Base-by-base conservation (phyloP, 2,888 invertebrate genomes). In the Beris morrisii region DNA sequence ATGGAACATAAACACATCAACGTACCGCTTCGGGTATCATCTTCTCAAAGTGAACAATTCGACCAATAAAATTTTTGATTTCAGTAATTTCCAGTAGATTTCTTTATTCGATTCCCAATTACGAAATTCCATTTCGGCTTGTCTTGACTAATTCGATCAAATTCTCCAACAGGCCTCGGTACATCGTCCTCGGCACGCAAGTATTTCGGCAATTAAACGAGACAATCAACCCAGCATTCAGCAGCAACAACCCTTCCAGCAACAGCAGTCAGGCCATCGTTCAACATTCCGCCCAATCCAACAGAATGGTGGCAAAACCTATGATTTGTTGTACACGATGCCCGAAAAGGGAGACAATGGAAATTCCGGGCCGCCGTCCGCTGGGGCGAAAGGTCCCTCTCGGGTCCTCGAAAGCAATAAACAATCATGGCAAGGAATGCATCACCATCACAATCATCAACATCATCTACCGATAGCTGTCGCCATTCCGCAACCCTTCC, bases 141-240 rank as follows among this genome's bases (percentile, higher is more conserved):
- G 11, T 11, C 9, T 5, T 31, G 9, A 43, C 9, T 57, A 38
- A 43, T 43, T 31, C 46, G 61, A 32, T 45, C 46, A 13, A 15
- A 32, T 52, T 53, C 28, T 53, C 71, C 70, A 6, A 11, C 13
- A 76, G 76, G 76, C 76, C 55, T 76, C 76, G 45, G 76, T 76
- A 66, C 75, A 76, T 71, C 75, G 75, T 13, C 72, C 76, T 45
- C 73, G 76, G 46, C 76, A 75, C 68, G 73, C 74, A 66, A 74
- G 73, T 56, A 72, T 72, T 67, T 72, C 74, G 52, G 72, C 74
- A 65, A 72, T 74, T 65, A 73, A 74, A 71, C 73, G 74, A 67
- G 75, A 74, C 73, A 73, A 68, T 72, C 72, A 64, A 69, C 12
- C 38, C 44, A 71, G 69, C 57, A 68, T 71, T 59, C 71, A 73